These are phyloP conservation scores for Fratercula arctica DNA, from an alignment of 2,797 vertebrate genomes.

Conservation along the genomic window DNA sequence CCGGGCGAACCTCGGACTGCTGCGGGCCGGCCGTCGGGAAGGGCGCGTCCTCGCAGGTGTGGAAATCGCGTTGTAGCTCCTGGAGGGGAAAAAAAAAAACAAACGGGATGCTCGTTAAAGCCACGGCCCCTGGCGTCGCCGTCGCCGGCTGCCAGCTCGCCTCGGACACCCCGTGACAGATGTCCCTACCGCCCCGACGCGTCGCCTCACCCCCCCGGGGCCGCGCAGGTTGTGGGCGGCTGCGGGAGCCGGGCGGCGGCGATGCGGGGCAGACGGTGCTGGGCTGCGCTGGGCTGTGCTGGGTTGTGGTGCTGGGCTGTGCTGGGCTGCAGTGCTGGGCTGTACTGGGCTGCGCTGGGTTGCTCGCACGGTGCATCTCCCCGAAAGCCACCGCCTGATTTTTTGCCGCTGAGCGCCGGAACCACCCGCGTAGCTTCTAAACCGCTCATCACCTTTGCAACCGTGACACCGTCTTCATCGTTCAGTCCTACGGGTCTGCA, in stretches of 20 bases:
- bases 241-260: neutral
- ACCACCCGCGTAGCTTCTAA: neutral
- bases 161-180: neutral
- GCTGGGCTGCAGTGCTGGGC: neutral
- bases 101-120: neutral
- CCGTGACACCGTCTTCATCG: slow-evolving; percentile 1
- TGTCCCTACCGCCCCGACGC: too few relatives aligned
- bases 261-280: neutral
- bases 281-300: neutral
- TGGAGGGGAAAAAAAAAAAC: neutral
- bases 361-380: neutral
- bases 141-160: neutral
- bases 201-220: too few relatives aligned
- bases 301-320: neutral
- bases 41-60: slow-evolving; percentile 24
- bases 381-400: neutral
- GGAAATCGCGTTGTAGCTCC: slow-evolving; percentile 34
- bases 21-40: neutral
- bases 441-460: neutral
- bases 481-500: slow-evolving; percentile 4
- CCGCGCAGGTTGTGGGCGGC: neutral
- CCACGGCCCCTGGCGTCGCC: too few relatives aligned
- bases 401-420: neutral
- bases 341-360: neutral
- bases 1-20: slow-evolving; percentile 16